Evolutionary conservation across 2,797 vertebrate genomes (phyloP), one percentile per base, ranked within the genome.

Genomic region (Peromyscus aztecus): DNA sequence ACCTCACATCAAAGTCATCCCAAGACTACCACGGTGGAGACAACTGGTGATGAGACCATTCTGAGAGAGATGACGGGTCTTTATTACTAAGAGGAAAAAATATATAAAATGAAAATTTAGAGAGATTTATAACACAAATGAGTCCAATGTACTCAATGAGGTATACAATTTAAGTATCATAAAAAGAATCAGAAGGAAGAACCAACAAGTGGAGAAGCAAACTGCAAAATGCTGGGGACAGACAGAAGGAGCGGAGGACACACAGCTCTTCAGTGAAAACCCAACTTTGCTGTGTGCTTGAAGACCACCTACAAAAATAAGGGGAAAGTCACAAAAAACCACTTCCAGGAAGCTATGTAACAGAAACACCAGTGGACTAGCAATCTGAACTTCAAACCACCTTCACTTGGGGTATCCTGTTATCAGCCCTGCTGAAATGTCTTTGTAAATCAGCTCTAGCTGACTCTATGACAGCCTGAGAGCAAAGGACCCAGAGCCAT

Each of bases 401-500:
- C 86, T 92, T 69, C 52, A 46, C 69, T 69, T 94, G n/a, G 9
- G 75, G 31, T 13, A 71, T 59, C 14, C 14, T 75, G 52, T 95
- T 63, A 96, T 13, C 8, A 77, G 10, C 43, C 23, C 27, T 57
- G 34, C 4, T 21, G 65, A 92, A 96, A 24, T 55, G 77, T 80
- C 77, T 83, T 93, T 89, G 88, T 67, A 82, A 83, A 94, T 43
- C 75, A 93, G 9, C 9, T 71, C 49, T 46, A 59, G 31, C 34
- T 49, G 65, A 65, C 5, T 61, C 90, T 69, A 71, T n/a, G 90
- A 82, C 80, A n/a, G 21, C 52, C 76, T 40, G 85, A 81, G 10
- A 61, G 59, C 12, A 86, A 5, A 76, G 21, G 4, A 78, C 55
- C 52, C 61, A 29, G 77, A 88, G 43, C 37, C 46, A 90, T 16